Evolutionary conservation across 64 coral and sea anemone genomes (phyloP).

Genomic region (Montipora capricornis): DNA sequence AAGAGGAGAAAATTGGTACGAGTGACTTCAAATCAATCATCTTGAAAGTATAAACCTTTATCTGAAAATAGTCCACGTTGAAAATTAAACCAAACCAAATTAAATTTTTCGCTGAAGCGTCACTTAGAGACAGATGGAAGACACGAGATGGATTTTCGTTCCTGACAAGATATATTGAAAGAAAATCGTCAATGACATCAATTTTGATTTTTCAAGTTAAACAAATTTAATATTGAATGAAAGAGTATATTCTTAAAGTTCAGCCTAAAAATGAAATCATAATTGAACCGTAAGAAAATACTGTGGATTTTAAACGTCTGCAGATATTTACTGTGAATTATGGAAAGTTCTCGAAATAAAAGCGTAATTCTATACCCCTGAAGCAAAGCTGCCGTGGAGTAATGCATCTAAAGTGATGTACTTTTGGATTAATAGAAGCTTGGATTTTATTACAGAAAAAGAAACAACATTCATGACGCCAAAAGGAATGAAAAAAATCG

Average conservation of each 20-base stretch:
- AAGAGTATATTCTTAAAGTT: constrained; percentile 23
- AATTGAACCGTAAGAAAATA: not conserved
- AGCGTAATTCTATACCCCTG: constrained; percentile 3
- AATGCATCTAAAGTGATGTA: not conserved
- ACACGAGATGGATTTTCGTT: not conserved
- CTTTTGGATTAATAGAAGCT: constrained; percentile 33
- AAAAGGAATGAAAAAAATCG: constrained; percentile 21
- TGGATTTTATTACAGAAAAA: not conserved
- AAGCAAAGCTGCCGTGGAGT: not conserved
- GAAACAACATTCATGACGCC: not conserved
- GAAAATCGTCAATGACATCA: not conserved
- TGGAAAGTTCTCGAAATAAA: constrained; percentile 50
- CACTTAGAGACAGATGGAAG: not conserved
- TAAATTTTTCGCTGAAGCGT: not conserved
- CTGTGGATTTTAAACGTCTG: constrained; percentile 3
- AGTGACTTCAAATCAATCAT: not conserved
- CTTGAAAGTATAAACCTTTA: constrained; percentile 23
- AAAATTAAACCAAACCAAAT: not conserved
- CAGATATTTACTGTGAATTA: constrained; percentile 27
- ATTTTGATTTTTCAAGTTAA: constrained; percentile 51
- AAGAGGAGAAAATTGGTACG: not conserved
- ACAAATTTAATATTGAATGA: constrained; percentile 43
- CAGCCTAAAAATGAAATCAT: constrained; percentile 4
- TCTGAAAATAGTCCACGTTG: not conserved
- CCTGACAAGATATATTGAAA: constrained; percentile 38